These are phyloP conservation scores for Harpalus rufipes DNA, from an alignment of 2,888 invertebrate species.

Conservation along the genomic window DNA sequence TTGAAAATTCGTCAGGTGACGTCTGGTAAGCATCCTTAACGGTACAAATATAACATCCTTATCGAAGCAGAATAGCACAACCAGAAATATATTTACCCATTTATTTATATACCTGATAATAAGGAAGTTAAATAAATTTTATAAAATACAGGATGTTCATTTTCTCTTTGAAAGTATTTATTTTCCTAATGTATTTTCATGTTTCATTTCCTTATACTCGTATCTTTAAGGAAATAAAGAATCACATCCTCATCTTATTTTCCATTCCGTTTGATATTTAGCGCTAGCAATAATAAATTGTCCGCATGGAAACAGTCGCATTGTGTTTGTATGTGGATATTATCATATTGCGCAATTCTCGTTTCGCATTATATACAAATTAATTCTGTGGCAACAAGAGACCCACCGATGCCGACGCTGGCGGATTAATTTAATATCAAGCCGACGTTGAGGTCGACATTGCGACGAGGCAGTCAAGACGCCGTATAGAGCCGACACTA, in stretches of 20 bases:
- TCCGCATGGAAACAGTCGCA: not conserved
- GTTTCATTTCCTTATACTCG: not conserved
- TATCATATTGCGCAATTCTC: conserved; percentile 36
- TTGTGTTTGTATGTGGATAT: conserved; percentile 9
- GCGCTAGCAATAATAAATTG: not conserved
- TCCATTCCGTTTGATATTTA: not conserved
- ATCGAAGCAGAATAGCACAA: too few relatives aligned
- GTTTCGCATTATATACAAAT: conserved; percentile 48
- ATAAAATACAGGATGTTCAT: too few relatives aligned
- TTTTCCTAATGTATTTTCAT: not conserved
- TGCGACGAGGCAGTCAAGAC: not conserved
- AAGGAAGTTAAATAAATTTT: too few relatives aligned
- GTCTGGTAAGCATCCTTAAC: too few relatives aligned
- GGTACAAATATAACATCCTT: too few relatives aligned
- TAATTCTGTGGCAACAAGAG: conserved; percentile 50
- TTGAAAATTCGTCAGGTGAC: too few relatives aligned
- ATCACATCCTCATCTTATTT: not conserved
- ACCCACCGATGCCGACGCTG: conserved; percentile 5
- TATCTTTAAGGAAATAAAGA: not conserved
- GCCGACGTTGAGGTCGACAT: conserved; percentile 28
- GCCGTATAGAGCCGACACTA: not conserved
- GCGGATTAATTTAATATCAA: conserved; percentile 57
- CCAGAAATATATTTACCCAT: too few relatives aligned
- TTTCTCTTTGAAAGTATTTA: too few relatives aligned
- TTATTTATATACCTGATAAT: too few relatives aligned